These are phyloP conservation scores for Cromileptes altivelis DNA, from an alignment of 2,113 vertebrate genomes.

Conservation along the genomic window DNA sequence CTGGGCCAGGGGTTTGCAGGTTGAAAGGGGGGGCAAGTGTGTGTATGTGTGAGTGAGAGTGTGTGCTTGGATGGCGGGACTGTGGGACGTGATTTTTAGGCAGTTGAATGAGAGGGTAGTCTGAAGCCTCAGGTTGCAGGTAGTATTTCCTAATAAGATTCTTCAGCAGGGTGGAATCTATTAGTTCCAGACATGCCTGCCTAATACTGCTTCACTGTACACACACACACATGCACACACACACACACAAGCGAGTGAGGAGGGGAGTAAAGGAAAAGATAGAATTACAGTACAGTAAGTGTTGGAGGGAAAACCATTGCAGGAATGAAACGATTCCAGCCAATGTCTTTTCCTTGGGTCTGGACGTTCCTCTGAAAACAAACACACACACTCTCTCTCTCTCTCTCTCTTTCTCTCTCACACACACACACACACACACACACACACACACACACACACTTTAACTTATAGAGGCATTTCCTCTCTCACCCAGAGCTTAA, in stretches of 20 bases:
- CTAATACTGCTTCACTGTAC: conserved; percentile 54
- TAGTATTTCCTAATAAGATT: conserved; percentile 74
- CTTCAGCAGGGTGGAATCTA: conserved; percentile 75
- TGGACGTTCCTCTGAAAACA: conserved; percentile 73
- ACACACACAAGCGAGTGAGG: conserved; percentile 13
- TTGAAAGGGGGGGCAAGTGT: conserved; percentile 18
- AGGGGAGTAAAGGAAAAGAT: conserved; percentile 69
- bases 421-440: conserved; percentile 46
- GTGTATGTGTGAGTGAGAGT: not conserved
- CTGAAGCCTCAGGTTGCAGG: conserved; percentile 67
- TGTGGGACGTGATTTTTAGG: conserved; percentile 31
- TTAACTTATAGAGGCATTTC: conserved; percentile 63
- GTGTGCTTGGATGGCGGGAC: not conserved
- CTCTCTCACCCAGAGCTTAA: conserved; percentile 63
- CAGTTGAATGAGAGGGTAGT: conserved; percentile 45
- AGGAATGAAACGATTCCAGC: conserved; percentile 75
- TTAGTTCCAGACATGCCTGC: conserved; percentile 80
- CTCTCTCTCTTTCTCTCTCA: not conserved
- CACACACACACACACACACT: conserved; percentile 14
- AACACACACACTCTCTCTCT: conserved; percentile 32
- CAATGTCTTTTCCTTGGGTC: conserved; percentile 73
- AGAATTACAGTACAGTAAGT: conserved; percentile 79
- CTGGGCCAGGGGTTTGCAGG: conserved; percentile 50
- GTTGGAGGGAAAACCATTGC: conserved; percentile 73
- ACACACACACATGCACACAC: not conserved